These are phyloP conservation scores for Phyllostomus hastatus DNA, from an alignment of 2,113 vertebrate species.

Conservation along the genomic window DNA sequence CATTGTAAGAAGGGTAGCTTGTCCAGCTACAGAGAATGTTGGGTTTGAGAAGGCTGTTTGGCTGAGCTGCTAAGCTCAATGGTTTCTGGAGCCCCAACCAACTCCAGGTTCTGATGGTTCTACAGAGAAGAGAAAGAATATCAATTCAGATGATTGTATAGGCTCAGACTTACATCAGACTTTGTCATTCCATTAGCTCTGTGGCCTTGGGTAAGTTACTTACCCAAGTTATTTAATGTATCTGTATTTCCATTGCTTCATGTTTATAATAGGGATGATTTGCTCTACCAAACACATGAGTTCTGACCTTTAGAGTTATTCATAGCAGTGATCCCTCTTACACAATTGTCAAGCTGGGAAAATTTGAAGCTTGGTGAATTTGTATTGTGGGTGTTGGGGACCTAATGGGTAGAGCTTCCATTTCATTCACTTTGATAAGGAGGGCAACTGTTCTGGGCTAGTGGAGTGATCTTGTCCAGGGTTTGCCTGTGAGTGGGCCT, in stretches of 20 bases:
- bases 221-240: neutral
- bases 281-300: accelerated
- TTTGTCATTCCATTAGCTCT: neutral
- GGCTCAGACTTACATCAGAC: neutral
- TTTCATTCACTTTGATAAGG: neutral
- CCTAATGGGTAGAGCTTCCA: neutral
- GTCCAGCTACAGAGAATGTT: neutral
- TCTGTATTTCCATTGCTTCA: neutral
- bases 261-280: neutral
- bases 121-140: neutral
- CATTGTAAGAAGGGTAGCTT: neutral
- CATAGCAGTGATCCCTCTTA: neutral
- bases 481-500: too few relatives aligned
- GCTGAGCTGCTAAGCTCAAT: neutral
- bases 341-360: neutral
- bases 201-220: neutral
- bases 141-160: too few relatives aligned
- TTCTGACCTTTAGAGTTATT: neutral
- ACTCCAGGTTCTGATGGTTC: neutral
- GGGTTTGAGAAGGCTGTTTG: neutral
- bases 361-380: neutral
- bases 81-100: neutral
- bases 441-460: neutral
- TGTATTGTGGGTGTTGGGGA: neutral
- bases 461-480: neutral